Base-by-base conservation (phyloP, 1,140 invertebrate species). In the Nylanderia fulva region DNA sequence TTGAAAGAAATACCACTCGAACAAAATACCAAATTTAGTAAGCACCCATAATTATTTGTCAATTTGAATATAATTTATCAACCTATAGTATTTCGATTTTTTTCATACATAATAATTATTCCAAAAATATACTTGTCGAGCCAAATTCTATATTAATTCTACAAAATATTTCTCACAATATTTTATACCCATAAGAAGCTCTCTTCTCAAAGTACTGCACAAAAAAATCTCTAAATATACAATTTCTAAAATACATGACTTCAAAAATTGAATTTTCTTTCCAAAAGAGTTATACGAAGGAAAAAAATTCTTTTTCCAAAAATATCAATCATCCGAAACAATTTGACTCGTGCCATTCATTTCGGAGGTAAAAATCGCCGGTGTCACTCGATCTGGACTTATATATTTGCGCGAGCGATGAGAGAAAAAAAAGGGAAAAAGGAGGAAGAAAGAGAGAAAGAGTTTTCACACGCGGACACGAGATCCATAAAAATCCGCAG, bases 401-500 rank as follows among this genome's bases (percentile, higher is more conserved):
- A 21, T 52, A 21, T 33, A 27, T 84, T 13, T 36, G 4, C 29
- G n/a, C 42, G 18, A 7, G 5, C 5, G 8, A n/a, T 24, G 29
- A 39, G 8, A 27, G n/a, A 8, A 52, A 11, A 48, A 3, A 18
- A 4, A 4, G 45, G 15, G 29, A 33, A 33, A n/a, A 48, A 15
- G 13, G 4, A 48, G n/a, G n/a, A n/a, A n/a, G n/a, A n/a, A n/a
- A n/a, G n/a, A 15, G 13, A 48, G 45, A 24, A 66, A 36, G 56
- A 75, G 58, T 75, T 77, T 29, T 64, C 76, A 76, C 24, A n/a
- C 45, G 71, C 75, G 77, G 33, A 3, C 9, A 18, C 39, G 36
- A 27, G 36, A 36, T 13, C 56, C 66, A 48, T 86, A 88, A 89
- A 89, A 86, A 45, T 83, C 72, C 29, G 39, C 15, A 15, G 54